These are phyloP conservation scores for Sakesphorus luctuosus DNA, from an alignment of 2,113 vertebrate species.

Conservation along the genomic window DNA sequence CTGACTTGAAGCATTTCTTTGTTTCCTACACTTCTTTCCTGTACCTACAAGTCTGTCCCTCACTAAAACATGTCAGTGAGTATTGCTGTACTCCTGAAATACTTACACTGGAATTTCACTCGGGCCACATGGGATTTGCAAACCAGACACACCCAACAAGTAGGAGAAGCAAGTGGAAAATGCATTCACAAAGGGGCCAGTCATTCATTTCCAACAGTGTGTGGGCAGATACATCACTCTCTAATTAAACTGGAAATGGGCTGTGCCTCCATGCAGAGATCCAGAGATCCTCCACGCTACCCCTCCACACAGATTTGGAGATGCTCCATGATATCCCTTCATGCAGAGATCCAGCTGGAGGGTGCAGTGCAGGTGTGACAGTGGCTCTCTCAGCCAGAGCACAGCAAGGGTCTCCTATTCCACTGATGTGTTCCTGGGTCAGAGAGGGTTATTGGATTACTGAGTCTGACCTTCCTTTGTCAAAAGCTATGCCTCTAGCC, in stretches of 20 bases:
- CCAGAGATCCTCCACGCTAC: neutral
- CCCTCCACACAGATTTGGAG: neutral
- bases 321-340: neutral
- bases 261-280: neutral
- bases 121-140: neutral
- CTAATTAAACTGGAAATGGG: slow-evolving; percentile 38
- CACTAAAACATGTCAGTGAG: neutral
- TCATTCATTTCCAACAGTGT: slow-evolving; percentile 16
- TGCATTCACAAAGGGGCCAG: slow-evolving; percentile 29
- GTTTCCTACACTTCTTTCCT: neutral
- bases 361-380: neutral
- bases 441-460: neutral
- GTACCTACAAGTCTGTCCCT: neutral
- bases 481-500: neutral
- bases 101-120: neutral
- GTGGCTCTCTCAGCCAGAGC: neutral
- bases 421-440: neutral
- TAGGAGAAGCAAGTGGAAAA: slow-evolving; percentile 55
- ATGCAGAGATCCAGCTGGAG: neutral
- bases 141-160: slow-evolving; percentile 47
- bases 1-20: neutral
- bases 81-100: neutral
- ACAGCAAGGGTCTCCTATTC: neutral
- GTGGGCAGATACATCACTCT: neutral
- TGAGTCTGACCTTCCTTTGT: neutral